Base-by-base conservation (phyloP, 2,113 vertebrate species). In the Microtus ochrogaster region DNA sequence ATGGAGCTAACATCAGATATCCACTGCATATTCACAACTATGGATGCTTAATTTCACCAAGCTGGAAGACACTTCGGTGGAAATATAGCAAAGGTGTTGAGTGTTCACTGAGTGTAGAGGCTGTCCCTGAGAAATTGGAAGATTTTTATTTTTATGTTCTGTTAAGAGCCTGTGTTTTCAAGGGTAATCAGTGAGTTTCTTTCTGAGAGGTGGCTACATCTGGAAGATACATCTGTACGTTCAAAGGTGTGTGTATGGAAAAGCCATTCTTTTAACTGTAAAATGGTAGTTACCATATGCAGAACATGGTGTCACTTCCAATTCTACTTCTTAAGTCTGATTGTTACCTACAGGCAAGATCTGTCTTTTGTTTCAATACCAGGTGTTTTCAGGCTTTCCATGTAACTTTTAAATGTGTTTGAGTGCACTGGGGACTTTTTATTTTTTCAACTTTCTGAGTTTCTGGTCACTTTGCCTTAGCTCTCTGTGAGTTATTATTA, bases 251-350 rank as follows among this genome's bases (percentile, higher is more conserved):
- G 33, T 13, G 7, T 16, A 14, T 76, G 26, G 39, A 94, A 74
- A 90, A 61, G 39, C 39, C 58, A 44, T 66, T 72, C 92, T 85
- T 61, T 47, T 47, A 66, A 7, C 36, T 24, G 24, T 44, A 30
- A 94, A 94, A 58, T 92, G 79, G 41, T 12, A 76, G 39, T 92
- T 79, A 65, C 63, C 68, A 2, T 79, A 66, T 21, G 1, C 55
- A 83, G 63, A 83, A 26, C 33, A 33, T 90, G 63, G 30, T 96
- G 68, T 93, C 49, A 49, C 41, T 77, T 73, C 36, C 1, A 14
- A 65, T 96, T 93, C 36, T 11, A 68, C 33, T 68, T 93, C 39
- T 82, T 91, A 86, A 68, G 36, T 76, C 12, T 83, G 74, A 49
- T 19, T 89, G 90, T 95, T 70, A 65, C 36, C 28, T 65, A 58